Evolutionary conservation across 2,797 vertebrate genomes (phyloP), one percentile per base, ranked within the genome.

Genomic region (Fratercula arctica): DNA sequence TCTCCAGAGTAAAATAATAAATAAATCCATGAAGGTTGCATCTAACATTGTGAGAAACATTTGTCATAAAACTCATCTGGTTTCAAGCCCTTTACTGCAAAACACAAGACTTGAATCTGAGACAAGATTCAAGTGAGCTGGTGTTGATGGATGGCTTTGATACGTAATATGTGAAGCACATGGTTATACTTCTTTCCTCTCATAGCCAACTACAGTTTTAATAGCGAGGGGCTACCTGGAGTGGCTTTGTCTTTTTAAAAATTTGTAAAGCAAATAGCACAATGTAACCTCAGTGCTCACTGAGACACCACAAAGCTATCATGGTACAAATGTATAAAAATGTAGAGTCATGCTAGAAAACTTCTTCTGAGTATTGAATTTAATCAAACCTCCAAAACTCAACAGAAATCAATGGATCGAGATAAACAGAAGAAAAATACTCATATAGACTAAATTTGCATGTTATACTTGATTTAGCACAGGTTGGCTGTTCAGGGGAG

Each of bases 31-130:
- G 3, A 87, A 46, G 26, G 57, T 67, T 77, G 31, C 56, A 85
- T 87, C 37, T 85, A 68, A 67, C 28, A 56, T 57, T 75, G 57
- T 46, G 57, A 95, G 77, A 87, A 96, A 82, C 31, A 31, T 82
- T 94, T 89, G 59, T 68, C 56, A 48, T 82, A n/a, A 87, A 87
- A 50, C 59, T 93, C 78, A 92, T 89, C 83, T 92, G 86, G 70
- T 95, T 93, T 82, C 89, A 91, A 90, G 68, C 14, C 37, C 60
- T 87, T 73, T 95, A 69, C 70, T 93, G 63, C 75, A 87, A 91
- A 93, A 93, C 61, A 51, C 33, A 67, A 76, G 51, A 28, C 77
- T 83, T 91, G 63, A 94, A 74, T 74, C 64, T 87, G 75, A 82
- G 80, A 59, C 37, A 48, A 90, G 63, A 80, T 75, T 89, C 59